Base-by-base conservation (phyloP, 2,113 vertebrate species). In the Leucopsar rothschildi region DNA sequence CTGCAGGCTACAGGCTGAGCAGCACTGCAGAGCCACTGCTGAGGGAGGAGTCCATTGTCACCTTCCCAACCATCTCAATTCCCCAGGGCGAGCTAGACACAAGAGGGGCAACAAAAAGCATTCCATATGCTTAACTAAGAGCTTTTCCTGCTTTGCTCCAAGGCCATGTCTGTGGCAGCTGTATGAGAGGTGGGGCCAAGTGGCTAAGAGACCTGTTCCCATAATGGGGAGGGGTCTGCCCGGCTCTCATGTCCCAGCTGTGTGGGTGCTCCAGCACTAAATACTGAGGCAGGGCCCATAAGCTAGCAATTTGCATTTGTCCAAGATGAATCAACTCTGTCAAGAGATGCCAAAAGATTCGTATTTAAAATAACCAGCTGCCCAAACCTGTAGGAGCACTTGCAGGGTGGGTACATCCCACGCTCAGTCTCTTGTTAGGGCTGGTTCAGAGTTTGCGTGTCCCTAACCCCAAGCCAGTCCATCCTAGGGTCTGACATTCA, bases 391-490 rank as follows among this genome's bases (percentile, higher is more conserved):
- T 17, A 47, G 40, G 8, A 24, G 12, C 15, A 49, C 11, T 11
- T 1, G 0, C 2, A 66, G 20, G 17, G 50, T 18, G 7, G 7
- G 19, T 37, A 22, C 11, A 9, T 6, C 33, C 29, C 12, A 60
- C 2, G 0, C 15, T 78, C 11, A 49, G 20, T 24, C 15, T 44
- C 50, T 23, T 84, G 17, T 42, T 63, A 75, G 5, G 3, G 9
- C 18, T 1, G 1, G 11, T 70, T 82, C 27, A 71, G 56, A 63
- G 12, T 22, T 3, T 45, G 37, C 6, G 15, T 85, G 14, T 71
- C 27, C 25, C 28, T 59, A 70, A 47, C 18, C 13, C 6, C 18
- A 73, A 53, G 11, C 10, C 22, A 71, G 29, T 8, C 42, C 8
- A 47, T 64, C 7, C 22, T 5, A 25, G 23, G 6, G 6, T 35